Percentiles rank a stretch among this genome's conserved stretches.
Conservation (phyloP, 2,113 vertebrate genomes). For the Phyllopteryx taeniolatus region DNA sequence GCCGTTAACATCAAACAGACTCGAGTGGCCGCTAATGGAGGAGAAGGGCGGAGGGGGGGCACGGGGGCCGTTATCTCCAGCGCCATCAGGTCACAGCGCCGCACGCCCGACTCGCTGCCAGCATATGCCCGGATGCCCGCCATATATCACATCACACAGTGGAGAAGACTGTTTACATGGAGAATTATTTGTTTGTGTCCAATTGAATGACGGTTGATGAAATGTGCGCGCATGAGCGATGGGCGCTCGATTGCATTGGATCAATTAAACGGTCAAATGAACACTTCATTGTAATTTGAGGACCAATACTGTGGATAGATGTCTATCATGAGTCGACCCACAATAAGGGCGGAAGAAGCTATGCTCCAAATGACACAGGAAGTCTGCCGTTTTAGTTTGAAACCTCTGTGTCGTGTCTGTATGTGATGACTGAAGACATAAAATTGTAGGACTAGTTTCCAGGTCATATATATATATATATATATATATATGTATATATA, state of each 20-base stretch:
- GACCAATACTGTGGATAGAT: too few relatives aligned
- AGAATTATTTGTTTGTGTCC: background rate
- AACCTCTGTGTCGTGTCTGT: too few relatives aligned
- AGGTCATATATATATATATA: too few relatives aligned
- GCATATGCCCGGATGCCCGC: constrained; percentile 5
- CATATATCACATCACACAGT: constrained; percentile 10
- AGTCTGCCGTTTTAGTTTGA: too few relatives aligned
- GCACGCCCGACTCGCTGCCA: constrained; percentile 28
- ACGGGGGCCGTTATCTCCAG: constrained; percentile 39
- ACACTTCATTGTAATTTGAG: too few relatives aligned
- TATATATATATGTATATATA: background rate
- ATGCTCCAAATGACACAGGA: too few relatives aligned
- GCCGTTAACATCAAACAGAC: constrained; percentile 42
- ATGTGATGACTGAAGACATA: too few relatives aligned
- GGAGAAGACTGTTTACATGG: background rate
- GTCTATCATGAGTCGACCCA: too few relatives aligned
- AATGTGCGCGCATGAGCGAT: background rate
- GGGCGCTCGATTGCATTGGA: background rate
- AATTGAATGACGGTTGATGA: background rate
- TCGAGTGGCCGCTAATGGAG: constrained; percentile 15
- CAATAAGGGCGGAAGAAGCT: background rate
- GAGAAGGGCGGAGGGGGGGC: constrained; percentile 15
- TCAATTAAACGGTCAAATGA: background rate
- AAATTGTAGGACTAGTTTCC: background rate
- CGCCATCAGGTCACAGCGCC: constrained; percentile 47